Evolutionary conservation across 2,797 vertebrate species (phyloP), one percentile per base, ranked within the genome.

Genomic region (Lateolabrax maculatus): DNA sequence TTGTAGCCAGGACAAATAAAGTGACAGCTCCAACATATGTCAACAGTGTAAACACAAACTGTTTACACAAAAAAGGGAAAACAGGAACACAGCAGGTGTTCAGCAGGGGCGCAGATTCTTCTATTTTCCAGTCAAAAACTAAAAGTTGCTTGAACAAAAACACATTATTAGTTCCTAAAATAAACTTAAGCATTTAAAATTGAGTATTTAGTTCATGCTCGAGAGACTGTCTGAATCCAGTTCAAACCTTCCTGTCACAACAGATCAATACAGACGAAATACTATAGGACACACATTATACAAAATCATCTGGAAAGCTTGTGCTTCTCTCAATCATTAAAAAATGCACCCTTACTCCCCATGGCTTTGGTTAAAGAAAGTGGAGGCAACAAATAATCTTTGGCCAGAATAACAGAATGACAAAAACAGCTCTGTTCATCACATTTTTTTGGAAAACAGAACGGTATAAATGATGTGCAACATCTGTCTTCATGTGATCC

Each of bases 401-500:
- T 71, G 46, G 21, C 34, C 29, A 64, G 25, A 61, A 49, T 15
- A 63, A 51, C 10, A 73, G 0, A 31, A 69, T 12, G n/a, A 69
- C 23, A n/a, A 12, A 66, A 69, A 44, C 15, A 66, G 64, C 58
- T 62, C 12, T 27, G n/a, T 37, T 78, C 2, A 29, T 52, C 15
- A 4, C 3, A 13, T 12, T 72, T 58, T 21, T 60, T 46, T 2
- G 29, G 11, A 29, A 48, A 63, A 29, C 2, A 23, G 18, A 61
- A n/a, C 29, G 25, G 5, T 18, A 75, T 61, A 66, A 75, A 80
- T 56, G 16, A 84, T 48, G 49, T 27, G 34, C 19, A 52, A 43
- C 49, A 74, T 56, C 29, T 46, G 69, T 66, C 71, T 61, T 25
- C 19, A 16, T 75, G 25, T 53, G 39, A 78, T 79, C 55, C 64